A percentile compares a stretch with the other conserved stretches of the same genome.
Conservation (phyloP, 2,888 invertebrate genomes). For the Nasonia oneida region DNA sequence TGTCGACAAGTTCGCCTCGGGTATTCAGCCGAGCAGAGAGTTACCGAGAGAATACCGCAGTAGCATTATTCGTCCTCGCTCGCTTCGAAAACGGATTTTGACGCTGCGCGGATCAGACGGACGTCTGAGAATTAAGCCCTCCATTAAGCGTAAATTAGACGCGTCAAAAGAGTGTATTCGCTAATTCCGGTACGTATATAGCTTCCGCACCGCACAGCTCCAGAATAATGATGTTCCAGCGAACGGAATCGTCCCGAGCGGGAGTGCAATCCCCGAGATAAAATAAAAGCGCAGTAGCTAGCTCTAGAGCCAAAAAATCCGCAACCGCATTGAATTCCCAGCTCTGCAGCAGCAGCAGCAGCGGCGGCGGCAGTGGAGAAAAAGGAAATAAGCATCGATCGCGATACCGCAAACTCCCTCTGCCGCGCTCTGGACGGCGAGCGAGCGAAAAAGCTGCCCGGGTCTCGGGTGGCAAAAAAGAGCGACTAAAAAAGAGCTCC, state of each 20-base stretch:
- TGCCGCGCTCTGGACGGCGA: not conserved
- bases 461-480: not conserved
- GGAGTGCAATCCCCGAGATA: conserved; percentile 9
- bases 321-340: conserved; percentile 28
- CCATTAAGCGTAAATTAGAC: not conserved
- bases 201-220: not conserved
- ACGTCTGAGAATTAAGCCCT: too few relatives aligned
- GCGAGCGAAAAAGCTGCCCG: not conserved
- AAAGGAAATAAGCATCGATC: conserved; percentile 48
- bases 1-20: not conserved
- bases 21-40: not conserved
- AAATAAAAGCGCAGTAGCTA: conserved; percentile 15
- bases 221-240: not conserved
- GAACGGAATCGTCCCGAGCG: not conserved
- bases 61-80: too few relatives aligned
- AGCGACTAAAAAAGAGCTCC: not conserved
- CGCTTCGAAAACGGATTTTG: too few relatives aligned
- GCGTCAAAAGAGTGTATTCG: not conserved
- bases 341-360: not conserved
- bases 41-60: not conserved
- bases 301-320: not conserved
- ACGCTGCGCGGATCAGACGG: too few relatives aligned
- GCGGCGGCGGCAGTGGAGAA: not conserved
- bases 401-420: conserved; percentile 48
- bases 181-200: not conserved